phyloP scores from a whole-genome alignment of 2,113 vertebrate species.

The Gymnogyps californianus region DNA sequence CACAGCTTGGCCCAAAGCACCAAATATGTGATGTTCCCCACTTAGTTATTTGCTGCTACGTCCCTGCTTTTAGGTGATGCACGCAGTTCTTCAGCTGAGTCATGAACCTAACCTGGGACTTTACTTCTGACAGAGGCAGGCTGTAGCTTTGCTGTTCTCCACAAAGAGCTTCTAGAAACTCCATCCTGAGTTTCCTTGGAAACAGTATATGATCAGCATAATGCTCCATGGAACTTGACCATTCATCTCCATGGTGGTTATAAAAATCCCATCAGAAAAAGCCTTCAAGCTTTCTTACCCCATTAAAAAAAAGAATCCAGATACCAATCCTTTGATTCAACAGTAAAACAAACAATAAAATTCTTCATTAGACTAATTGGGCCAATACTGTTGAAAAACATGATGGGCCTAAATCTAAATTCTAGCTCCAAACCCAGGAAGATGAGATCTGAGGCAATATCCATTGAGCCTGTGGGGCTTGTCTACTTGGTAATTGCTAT shows the following conservation, averaged over 20 bases:
- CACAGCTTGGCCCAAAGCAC: background rate
- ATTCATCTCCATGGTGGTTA: constrained; percentile 47
- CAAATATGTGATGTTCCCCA: accelerated
- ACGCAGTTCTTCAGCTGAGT: background rate
- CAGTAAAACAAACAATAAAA: constrained; percentile 45
- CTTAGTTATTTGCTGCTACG: background rate
- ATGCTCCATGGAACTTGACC: constrained; percentile 53
- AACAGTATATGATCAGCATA: constrained; percentile 11
- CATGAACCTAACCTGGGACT: background rate
- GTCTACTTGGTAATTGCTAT: background rate
- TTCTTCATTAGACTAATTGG: constrained; percentile 50
- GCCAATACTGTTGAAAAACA: background rate
- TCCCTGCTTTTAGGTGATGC: background rate
- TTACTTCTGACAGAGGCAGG: background rate
- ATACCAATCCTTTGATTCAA: constrained; percentile 21
- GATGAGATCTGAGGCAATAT: background rate
- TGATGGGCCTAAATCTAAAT: background rate
- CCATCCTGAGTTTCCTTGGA: constrained; percentile 47
- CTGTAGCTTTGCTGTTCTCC: background rate
- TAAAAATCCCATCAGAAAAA: constrained; percentile 56
- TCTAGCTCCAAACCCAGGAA: background rate
- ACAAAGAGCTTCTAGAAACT: constrained; percentile 14
- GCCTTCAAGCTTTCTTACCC: constrained; percentile 33
- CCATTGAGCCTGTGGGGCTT: background rate
- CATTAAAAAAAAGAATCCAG: constrained; percentile 1